Percentiles rank a stretch among this genome's conserved stretches.
phyloP scores from a whole-genome alignment of 2,888 invertebrate species.

The Malacosoma neustria region DNA sequence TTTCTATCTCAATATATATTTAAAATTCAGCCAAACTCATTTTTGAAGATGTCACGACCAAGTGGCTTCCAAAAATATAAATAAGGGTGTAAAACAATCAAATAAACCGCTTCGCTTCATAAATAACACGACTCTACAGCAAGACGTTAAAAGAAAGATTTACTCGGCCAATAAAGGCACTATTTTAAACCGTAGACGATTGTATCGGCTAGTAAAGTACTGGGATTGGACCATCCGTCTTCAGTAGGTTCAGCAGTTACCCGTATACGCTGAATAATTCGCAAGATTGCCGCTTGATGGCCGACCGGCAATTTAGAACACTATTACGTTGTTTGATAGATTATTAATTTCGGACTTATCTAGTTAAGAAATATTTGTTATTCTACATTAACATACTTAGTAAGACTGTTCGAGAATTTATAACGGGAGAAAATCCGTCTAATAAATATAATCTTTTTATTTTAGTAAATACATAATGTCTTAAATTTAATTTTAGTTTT shows the following conservation, averaged over 20 bases:
- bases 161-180: slow-evolving; percentile 20
- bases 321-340: slow-evolving; percentile 7
- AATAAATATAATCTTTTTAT: too few relatives aligned
- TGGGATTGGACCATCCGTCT: slow-evolving; percentile 21
- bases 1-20: too few relatives aligned
- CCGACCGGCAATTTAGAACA: slow-evolving; percentile 12
- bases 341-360: too few relatives aligned
- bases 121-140: not conserved
- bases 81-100: not conserved
- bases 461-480: too few relatives aligned
- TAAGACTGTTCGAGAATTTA: too few relatives aligned
- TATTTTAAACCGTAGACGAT: slow-evolving; percentile 18
- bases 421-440: too few relatives aligned
- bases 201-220: slow-evolving; percentile 20
- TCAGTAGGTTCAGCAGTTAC: slow-evolving; percentile 12
- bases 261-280: slow-evolving; percentile 19
- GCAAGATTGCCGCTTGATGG: slow-evolving; percentile 12
- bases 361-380: too few relatives aligned
- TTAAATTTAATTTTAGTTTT: too few relatives aligned
- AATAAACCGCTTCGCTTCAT: not conserved
- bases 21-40: too few relatives aligned
- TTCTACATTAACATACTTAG: too few relatives aligned
- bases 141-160: slow-evolving; percentile 11
- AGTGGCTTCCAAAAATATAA: too few relatives aligned
- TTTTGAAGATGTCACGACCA: too few relatives aligned